Conservation (phyloP, 1,140 invertebrate species). For the Littorina saxatilis region DNA sequence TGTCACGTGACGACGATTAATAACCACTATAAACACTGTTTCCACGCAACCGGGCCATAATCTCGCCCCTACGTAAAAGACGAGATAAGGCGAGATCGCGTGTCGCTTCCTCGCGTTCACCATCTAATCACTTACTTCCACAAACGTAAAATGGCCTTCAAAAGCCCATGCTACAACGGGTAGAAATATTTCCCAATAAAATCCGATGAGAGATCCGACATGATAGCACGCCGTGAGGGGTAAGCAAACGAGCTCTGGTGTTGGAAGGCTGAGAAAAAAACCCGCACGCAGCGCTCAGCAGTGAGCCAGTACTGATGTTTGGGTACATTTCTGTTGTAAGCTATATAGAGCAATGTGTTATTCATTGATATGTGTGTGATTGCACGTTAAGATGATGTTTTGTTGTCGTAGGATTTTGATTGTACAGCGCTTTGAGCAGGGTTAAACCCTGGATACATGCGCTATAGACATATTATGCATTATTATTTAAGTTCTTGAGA, state of each 20-base stretch:
- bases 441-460: too few relatives aligned
- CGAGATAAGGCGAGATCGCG: slow-evolving; percentile 35
- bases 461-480: too few relatives aligned
- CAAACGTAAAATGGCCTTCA: not conserved
- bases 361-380: too few relatives aligned
- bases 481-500: too few relatives aligned
- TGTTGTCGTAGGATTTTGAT: too few relatives aligned
- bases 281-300: too few relatives aligned
- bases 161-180: not conserved
- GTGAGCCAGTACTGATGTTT: too few relatives aligned
- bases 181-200: slow-evolving; percentile 28
- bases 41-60: slow-evolving; percentile 31
- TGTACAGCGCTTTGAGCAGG: too few relatives aligned
- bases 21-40: slow-evolving; percentile 30
- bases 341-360: too few relatives aligned
- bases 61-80: slow-evolving; percentile 24
- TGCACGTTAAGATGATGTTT: too few relatives aligned
- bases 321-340: too few relatives aligned
- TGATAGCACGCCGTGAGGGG: not conserved
- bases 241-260: not conserved
- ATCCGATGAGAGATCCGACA: slow-evolving; percentile 5
- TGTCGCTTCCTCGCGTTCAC: not conserved
- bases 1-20: not conserved
- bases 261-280: not conserved
- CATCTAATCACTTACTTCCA: slow-evolving; percentile 1